Evolutionary conservation across 2,888 invertebrate species (phyloP).

Genomic region (Rhyacophila evoluta): DNA sequence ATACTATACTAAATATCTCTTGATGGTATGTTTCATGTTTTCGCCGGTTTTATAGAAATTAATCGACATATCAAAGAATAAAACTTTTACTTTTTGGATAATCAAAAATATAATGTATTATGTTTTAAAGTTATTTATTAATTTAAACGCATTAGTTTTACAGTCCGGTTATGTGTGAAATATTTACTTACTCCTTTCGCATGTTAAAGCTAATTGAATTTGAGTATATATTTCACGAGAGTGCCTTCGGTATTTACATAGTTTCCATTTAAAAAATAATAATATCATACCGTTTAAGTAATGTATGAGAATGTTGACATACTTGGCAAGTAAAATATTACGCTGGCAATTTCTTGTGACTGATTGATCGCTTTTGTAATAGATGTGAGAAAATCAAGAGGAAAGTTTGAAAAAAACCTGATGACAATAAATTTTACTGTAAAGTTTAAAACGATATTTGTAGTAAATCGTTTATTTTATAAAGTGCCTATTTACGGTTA

Average conservation of each 20-base stretch:
- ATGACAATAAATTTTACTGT: not conserved
- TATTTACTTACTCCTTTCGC: not conserved
- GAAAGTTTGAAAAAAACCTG: not conserved
- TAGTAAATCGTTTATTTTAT: not conserved
- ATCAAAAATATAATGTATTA: too few relatives aligned
- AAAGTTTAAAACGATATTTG: not conserved
- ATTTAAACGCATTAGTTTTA: too few relatives aligned
- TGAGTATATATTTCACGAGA: not conserved
- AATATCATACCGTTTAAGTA: not conserved
- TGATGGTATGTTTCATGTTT: too few relatives aligned
- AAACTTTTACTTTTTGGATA: too few relatives aligned
- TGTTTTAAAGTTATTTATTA: too few relatives aligned
- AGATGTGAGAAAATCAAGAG: not conserved
- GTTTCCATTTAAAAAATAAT: not conserved
- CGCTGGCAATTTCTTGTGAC: not conserved
- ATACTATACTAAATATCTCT: too few relatives aligned
- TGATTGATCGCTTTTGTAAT: constrained; percentile 3
- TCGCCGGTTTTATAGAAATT: too few relatives aligned
- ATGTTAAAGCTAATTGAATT: not conserved
- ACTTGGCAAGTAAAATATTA: too few relatives aligned
- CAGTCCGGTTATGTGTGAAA: not conserved
- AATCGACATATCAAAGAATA: too few relatives aligned
- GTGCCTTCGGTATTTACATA: not conserved
- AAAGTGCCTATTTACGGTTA: too few relatives aligned
- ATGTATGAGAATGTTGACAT: not conserved